These are phyloP conservation scores for Anticlea derivata DNA, from an alignment of 2,888 invertebrate genomes.

Conservation along the genomic window DNA sequence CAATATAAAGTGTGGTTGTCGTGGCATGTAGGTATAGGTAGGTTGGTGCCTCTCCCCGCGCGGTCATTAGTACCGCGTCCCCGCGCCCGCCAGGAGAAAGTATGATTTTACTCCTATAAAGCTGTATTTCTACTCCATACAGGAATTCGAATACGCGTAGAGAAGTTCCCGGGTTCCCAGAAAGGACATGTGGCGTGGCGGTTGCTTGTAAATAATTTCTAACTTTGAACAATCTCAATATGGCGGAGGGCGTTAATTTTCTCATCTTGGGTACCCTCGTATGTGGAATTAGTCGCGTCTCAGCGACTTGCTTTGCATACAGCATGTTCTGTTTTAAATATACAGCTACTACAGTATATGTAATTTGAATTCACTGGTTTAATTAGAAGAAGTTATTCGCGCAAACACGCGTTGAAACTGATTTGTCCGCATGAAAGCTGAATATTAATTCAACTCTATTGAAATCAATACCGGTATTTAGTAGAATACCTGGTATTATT, in stretches of 20 bases:
- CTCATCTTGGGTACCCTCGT: constrained; percentile 28
- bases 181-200: constrained; percentile 75
- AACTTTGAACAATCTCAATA: constrained; percentile 79
- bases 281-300: constrained; percentile 26
- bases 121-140: constrained; percentile 84
- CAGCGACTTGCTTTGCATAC: constrained; percentile 24
- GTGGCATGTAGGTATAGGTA: constrained; percentile 69
- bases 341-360: constrained; percentile 4
- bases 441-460: not conserved
- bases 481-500: constrained; percentile 32
- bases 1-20: constrained; percentile 83
- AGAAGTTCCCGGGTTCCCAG: constrained; percentile 74
- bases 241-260: constrained; percentile 48
- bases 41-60: constrained; percentile 79
- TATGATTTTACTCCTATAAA: constrained; percentile 84
- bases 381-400: not conserved
- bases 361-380: not conserved
- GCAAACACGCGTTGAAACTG: not conserved
- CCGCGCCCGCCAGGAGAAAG: constrained; percentile 77
- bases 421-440: not conserved
- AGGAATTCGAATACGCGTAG: constrained; percentile 80
- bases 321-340: constrained; percentile 8
- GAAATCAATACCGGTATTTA: not conserved
- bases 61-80: constrained; percentile 81
- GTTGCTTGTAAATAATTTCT: constrained; percentile 77